Evolutionary conservation across 2,888 invertebrate genomes (phyloP).

Genomic region (Campaea margaritaria): DNA sequence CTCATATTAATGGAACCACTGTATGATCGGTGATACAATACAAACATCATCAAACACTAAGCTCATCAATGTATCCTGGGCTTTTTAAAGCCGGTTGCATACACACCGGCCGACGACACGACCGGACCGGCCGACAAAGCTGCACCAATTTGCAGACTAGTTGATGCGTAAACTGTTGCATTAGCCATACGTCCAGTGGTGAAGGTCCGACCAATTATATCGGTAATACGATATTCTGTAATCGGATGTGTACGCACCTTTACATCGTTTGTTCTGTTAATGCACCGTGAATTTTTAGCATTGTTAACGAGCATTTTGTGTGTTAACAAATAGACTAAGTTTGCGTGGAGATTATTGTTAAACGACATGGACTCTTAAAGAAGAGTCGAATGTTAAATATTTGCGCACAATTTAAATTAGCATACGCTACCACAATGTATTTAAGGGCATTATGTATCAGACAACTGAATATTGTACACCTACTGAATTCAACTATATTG

Average conservation of each 20-base stretch:
- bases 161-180: slow-evolving; percentile 81
- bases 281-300: slow-evolving; percentile 46
- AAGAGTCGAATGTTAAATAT: no score
- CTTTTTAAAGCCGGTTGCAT: slow-evolving; percentile 19
- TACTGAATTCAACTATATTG: no score
- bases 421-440: no score
- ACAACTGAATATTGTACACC: no score
- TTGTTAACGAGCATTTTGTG: slow-evolving; percentile 24
- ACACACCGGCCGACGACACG: slow-evolving; percentile 59
- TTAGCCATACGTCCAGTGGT: slow-evolving; percentile 67
- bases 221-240: slow-evolving; percentile 66
- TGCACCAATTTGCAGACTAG: slow-evolving; percentile 80
- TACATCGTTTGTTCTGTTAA: slow-evolving; percentile 54
- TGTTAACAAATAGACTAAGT: slow-evolving; percentile 17
- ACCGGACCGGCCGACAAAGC: slow-evolving; percentile 72
- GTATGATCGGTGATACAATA: no score
- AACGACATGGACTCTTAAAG: neutral
- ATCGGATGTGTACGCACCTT: slow-evolving; percentile 59
- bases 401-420: no score
- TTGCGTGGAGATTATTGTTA: neutral
- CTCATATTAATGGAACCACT: no score
- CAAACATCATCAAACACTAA: neutral
- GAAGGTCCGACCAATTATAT: slow-evolving; percentile 69
- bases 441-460: no score
- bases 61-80: neutral